Evolutionary conservation across 2,797 vertebrate genomes (phyloP).

Genomic region (Mormyrops boulengeri): DNA sequence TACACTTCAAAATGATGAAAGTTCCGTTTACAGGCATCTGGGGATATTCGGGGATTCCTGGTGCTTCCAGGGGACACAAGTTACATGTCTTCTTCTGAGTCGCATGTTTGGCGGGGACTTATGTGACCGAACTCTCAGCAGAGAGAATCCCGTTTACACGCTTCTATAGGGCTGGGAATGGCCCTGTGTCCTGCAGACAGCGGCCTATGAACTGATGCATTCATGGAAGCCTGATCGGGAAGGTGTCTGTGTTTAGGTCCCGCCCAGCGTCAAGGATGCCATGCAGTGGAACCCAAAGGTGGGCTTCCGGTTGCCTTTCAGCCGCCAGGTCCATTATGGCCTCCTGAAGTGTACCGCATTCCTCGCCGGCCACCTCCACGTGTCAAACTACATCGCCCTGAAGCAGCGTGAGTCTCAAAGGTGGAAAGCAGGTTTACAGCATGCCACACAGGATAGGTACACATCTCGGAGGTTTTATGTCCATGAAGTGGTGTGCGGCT

Average conservation of each 20-base stretch:
- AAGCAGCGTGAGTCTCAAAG: conserved; percentile 62
- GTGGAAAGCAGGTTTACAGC: neutral
- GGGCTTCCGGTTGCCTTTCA: conserved; percentile 67
- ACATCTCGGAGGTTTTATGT: neutral
- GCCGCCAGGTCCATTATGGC: conserved; percentile 21
- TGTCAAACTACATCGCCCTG: conserved; percentile 53
- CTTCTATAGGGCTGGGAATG: neutral
- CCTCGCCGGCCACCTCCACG: conserved; percentile 35
- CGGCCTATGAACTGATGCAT: neutral
- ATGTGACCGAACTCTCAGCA: neutral
- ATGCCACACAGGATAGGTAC: neutral
- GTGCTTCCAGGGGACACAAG: neutral
- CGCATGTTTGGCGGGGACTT: neutral
- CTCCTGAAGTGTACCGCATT: conserved; percentile 54
- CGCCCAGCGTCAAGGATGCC: neutral
- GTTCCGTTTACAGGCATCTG: conserved; percentile 37
- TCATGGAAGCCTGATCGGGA: neutral
- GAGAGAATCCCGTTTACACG: neutral
- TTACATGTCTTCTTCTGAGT: neutral
- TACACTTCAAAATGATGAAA: conserved; percentile 59
- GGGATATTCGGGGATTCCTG: conserved; percentile 31
- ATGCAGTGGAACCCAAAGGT: conserved; percentile 69
- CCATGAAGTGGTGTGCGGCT: neutral
- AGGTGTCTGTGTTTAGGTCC: conserved; percentile 36
- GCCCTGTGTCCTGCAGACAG: neutral